These are phyloP conservation scores for Lophius piscatorius DNA, from an alignment of 2,113 vertebrate species.

Conservation along the genomic window DNA sequence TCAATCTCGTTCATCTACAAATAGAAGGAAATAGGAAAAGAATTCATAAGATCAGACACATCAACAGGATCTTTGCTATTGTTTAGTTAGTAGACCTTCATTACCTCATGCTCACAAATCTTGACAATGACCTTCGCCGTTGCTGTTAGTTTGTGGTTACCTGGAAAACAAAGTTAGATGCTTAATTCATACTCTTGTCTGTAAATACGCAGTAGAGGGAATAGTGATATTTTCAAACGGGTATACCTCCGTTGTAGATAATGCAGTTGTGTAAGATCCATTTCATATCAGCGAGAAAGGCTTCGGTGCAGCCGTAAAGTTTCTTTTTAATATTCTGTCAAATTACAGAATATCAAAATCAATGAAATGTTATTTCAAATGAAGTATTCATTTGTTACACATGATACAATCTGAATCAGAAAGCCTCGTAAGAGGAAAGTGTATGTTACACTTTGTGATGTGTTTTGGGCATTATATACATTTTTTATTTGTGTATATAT, in stretches of 20 bases:
- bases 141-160: slow-evolving; percentile 98
- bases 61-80: background rate
- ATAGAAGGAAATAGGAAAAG: slow-evolving; percentile 2
- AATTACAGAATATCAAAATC: slow-evolving; percentile 4
- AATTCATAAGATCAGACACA: background rate
- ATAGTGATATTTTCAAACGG: background rate
- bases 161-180: slow-evolving; percentile 72
- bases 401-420: no score
- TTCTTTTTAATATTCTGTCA: slow-evolving; percentile 97
- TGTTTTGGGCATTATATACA: no score
- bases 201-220: background rate
- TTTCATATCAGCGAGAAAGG: slow-evolving; percentile 97
- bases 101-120: slow-evolving; percentile 99
- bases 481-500: no score
- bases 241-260: slow-evolving; percentile 96
- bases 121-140: slow-evolving; percentile 98
- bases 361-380: no score
- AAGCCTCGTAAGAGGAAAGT: no score
- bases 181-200: background rate
- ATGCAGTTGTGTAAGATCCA: slow-evolving; percentile 99
- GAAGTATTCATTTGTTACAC: no score
- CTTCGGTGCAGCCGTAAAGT: slow-evolving; percentile 98
- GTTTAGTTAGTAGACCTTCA: background rate
- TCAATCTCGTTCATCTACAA: slow-evolving; percentile 99
- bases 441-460: no score